These are phyloP conservation scores for Ceratina japonica DNA, from an alignment of 1,140 invertebrate species.

Conservation along the genomic window DNA sequence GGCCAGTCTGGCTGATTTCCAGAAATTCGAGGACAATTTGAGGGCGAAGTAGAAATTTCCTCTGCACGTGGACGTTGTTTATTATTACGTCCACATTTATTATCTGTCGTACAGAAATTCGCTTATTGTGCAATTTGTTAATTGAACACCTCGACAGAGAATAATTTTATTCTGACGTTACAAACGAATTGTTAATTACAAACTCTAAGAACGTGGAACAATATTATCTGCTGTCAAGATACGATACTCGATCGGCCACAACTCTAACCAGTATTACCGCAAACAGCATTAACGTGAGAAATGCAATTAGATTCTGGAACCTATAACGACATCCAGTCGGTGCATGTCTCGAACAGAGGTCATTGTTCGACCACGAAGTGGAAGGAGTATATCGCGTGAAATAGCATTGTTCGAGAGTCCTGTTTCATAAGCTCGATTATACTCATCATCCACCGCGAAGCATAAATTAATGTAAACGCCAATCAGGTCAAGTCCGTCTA, in stretches of 20 bases:
- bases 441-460: neutral
- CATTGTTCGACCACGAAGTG: slow-evolving; percentile 4
- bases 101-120: too few relatives aligned
- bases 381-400: neutral
- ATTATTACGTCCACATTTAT: too few relatives aligned
- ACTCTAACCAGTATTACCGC: neutral
- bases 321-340: neutral
- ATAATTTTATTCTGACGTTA: too few relatives aligned
- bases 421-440: slow-evolving; percentile 11
- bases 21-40: too few relatives aligned
- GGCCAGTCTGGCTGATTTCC: too few relatives aligned
- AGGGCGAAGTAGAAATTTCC: too few relatives aligned
- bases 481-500: neutral
- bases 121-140: too few relatives aligned
- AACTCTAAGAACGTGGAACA: too few relatives aligned
- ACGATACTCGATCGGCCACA: neutral
- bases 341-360: neutral
- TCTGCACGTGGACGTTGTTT: too few relatives aligned
- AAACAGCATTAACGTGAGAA: neutral
- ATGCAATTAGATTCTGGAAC: neutral
- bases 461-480: slow-evolving; percentile 6
- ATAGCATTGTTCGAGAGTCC: neutral
- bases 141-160: too few relatives aligned
- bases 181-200: too few relatives aligned
- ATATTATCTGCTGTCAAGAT: too few relatives aligned